Evolutionary conservation across 1,140 invertebrate species (phyloP).

Genomic region (Yoshiicerus persimilis): DNA sequence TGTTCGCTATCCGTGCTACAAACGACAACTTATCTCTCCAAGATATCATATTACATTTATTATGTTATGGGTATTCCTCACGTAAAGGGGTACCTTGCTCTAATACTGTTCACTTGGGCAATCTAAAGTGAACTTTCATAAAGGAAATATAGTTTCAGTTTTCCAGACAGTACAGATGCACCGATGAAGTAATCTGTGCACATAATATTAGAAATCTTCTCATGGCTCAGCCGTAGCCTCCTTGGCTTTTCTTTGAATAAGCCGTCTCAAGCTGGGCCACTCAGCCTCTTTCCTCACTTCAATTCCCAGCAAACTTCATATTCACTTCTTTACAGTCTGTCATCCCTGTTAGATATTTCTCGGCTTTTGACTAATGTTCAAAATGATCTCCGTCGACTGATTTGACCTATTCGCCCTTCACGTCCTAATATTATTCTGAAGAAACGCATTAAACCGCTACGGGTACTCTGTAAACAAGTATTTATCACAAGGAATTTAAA

Average conservation of each 20-base stretch:
- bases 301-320: background rate
- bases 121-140: background rate
- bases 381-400: background rate
- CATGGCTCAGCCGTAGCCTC: background rate
- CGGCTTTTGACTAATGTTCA: background rate
- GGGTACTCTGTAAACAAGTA: too few relatives aligned
- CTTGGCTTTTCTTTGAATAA: background rate
- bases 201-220: constrained; percentile 8
- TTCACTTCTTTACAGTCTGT: background rate
- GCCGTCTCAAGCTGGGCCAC: background rate
- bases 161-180: background rate
- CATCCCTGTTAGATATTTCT: background rate
- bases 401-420: background rate
- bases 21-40: too few relatives aligned
- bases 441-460: too few relatives aligned
- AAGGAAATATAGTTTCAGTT: background rate
- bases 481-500: too few relatives aligned
- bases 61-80: background rate
- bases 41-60: background rate
- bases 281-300: background rate
- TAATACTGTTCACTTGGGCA: too few relatives aligned
- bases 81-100: background rate
- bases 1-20: too few relatives aligned
- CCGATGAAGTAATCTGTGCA: background rate
- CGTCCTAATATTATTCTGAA: too few relatives aligned